Conservation (phyloP, 2,113 vertebrate species). For the Aphyosemion australe region DNA sequence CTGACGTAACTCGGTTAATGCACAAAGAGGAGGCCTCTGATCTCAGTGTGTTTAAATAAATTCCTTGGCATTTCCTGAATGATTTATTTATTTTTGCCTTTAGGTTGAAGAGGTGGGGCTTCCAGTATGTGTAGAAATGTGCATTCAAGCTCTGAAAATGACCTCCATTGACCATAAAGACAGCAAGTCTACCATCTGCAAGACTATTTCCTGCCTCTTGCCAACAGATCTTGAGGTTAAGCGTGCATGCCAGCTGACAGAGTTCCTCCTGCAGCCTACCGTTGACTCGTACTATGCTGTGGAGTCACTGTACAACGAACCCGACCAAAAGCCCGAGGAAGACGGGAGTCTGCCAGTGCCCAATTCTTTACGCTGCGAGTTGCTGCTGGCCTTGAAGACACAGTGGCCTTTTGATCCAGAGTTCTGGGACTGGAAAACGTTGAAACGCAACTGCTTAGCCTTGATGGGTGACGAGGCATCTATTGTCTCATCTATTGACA, state of each 20-base stretch:
- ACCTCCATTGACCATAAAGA: slow-evolving; percentile 89
- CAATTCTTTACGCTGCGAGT: slow-evolving; percentile 97
- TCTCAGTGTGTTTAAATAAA: not conserved
- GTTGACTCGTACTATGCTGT: slow-evolving; percentile 98
- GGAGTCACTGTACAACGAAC: slow-evolving; percentile 97
- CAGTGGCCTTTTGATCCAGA: slow-evolving; percentile 99
- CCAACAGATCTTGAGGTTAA: slow-evolving; percentile 97
- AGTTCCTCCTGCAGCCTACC: slow-evolving; percentile 96
- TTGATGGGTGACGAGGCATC: slow-evolving; percentile 99
- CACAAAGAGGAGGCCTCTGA: not conserved
- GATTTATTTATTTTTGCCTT: slow-evolving; percentile 28
- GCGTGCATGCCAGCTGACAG: slow-evolving; percentile 96
- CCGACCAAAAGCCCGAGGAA: slow-evolving; percentile 97
- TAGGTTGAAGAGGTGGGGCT: slow-evolving; percentile 95
- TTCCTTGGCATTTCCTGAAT: not conserved
- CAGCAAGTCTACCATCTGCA: slow-evolving; percentile 97
- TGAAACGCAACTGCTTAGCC: slow-evolving; percentile 95
- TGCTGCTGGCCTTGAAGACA: slow-evolving; percentile 97
- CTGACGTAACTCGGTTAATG: too few species aligned
- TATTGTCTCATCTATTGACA: slow-evolving; percentile 96
- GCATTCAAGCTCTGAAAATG: slow-evolving; percentile 95
- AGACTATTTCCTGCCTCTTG: slow-evolving; percentile 97
- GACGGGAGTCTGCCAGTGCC: slow-evolving; percentile 96
- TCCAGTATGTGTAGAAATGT: slow-evolving; percentile 96
- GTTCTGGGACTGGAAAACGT: slow-evolving; percentile 99